Evolutionary conservation across 2,113 vertebrate genomes (phyloP).

Genomic region (Vulpes ferrilata): DNA sequence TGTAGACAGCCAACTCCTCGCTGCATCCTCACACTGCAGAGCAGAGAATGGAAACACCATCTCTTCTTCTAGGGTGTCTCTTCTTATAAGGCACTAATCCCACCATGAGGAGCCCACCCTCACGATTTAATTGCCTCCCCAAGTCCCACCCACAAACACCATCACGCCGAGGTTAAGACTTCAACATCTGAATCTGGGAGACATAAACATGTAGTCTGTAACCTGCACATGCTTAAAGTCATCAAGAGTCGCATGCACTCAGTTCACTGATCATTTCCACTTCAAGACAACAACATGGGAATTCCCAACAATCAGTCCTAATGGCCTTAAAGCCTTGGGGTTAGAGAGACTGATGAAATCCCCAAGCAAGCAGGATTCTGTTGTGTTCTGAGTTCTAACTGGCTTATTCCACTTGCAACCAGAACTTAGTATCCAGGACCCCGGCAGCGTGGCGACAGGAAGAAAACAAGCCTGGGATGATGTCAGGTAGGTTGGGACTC

Average conservation of each 20-base stretch:
- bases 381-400: accelerated
- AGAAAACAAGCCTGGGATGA: background rate
- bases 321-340: background rate
- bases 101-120: background rate
- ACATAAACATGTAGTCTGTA: accelerated
- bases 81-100: background rate
- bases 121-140: background rate
- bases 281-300: background rate
- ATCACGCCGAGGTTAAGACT: background rate
- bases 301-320: background rate
- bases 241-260: no score
- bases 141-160: background rate
- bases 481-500: background rate
- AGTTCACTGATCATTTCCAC: background rate
- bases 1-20: background rate
- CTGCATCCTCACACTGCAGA: background rate
- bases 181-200: no score
- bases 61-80: background rate
- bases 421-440: background rate
- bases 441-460: accelerated
- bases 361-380: background rate
- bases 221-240: no score
- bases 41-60: background rate
- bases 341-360: background rate
- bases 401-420: background rate